Base-by-base conservation (phyloP, 2,797 vertebrate species). In the Bucorvus abyssinicus region DNA sequence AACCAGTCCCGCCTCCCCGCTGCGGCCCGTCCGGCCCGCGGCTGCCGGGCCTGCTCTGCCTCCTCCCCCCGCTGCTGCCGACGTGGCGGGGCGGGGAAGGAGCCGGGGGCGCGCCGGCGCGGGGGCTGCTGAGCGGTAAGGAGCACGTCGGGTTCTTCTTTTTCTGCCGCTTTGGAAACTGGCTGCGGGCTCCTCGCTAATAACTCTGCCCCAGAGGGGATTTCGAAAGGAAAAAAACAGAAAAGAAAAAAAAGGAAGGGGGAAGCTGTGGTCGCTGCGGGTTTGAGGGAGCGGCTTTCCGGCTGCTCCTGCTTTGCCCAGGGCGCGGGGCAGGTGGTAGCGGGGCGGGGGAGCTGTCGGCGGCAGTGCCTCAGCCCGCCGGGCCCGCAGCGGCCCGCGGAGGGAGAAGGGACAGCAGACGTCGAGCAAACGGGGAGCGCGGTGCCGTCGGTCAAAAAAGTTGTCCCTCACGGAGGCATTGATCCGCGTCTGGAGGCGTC, bases 1-100 rank as follows among this genome's bases (percentile, higher is more conserved):
- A 42, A 5, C 22, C 32, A 5, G 2, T 17, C 36, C 38, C 27
- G 14, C 32, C 70, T 13, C 63, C 42, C 3, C 32, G 34, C 26
- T 0, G 38, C 27, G 16, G 44, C 42, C 89, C 15, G 4, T 15
- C 9, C 42, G 18, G 24, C 19, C 52, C 24, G n/a, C 23, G 2
- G 10, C 63, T 44, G 73, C 40, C 57, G 3, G 44, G 52, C 40
- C 69, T 7, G 45, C 82, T 27, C 34, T 60, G 76, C 91, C 94
- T 84, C 95, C 97, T 93, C 94, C 93, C 91, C 53, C 86, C 29
- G 45, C 78, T 76, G 84, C 89, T 97, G 98, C 96, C 91, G 98
- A 98, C 98, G 98, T 98, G 98, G 98, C 98, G 98, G 94, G 96
- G 97, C 96, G 97, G 52, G 52, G 55, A 69, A 71, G 45, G 30